phyloP scores from a whole-genome alignment of 2,797 vertebrate genomes.

The Microctenopoma steveboyesi region DNA sequence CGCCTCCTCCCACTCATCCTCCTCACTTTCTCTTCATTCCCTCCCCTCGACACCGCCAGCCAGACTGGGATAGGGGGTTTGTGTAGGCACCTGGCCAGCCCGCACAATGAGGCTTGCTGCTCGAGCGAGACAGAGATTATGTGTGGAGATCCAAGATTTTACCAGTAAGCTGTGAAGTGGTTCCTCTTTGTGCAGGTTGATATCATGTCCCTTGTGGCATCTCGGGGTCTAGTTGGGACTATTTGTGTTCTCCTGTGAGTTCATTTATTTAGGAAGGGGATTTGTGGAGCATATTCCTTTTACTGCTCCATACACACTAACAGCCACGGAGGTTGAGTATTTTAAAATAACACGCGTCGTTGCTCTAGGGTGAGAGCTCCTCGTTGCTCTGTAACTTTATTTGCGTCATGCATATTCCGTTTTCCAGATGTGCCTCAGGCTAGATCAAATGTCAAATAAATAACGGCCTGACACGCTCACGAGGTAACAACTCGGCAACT shows the following conservation, averaged over 20 bases:
- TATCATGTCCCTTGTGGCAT: constrained; percentile 31
- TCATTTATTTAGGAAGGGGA: neutral
- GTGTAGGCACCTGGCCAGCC: constrained; percentile 61
- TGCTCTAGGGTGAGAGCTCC: constrained; percentile 14
- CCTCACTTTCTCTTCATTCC: constrained; percentile 31
- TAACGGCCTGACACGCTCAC: constrained; percentile 6
- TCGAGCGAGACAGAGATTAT: constrained; percentile 36
- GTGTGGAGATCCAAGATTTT: constrained; percentile 60
- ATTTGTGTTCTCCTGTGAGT: constrained; percentile 7
- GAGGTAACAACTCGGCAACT: constrained; percentile 9
- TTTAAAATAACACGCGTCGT: neutral
- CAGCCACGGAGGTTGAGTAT: constrained; percentile 15
- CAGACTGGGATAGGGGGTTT: constrained; percentile 40
- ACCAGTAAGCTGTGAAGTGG: constrained; percentile 59
- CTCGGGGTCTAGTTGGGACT: constrained; percentile 34
- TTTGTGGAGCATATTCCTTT: constrained; percentile 3
- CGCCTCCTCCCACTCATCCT: constrained; percentile 36
- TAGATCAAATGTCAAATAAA: constrained; percentile 26
- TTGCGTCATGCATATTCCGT: constrained; percentile 27
- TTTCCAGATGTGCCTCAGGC: constrained; percentile 1
- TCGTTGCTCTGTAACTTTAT: constrained; percentile 6
- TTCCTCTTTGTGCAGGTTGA: constrained; percentile 48
- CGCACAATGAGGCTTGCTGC: constrained; percentile 60
- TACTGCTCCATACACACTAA: constrained; percentile 4
- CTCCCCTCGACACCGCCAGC: constrained; percentile 26